Base-by-base conservation (phyloP, 2,113 vertebrate genomes). In the Engystomops pustulosus region DNA sequence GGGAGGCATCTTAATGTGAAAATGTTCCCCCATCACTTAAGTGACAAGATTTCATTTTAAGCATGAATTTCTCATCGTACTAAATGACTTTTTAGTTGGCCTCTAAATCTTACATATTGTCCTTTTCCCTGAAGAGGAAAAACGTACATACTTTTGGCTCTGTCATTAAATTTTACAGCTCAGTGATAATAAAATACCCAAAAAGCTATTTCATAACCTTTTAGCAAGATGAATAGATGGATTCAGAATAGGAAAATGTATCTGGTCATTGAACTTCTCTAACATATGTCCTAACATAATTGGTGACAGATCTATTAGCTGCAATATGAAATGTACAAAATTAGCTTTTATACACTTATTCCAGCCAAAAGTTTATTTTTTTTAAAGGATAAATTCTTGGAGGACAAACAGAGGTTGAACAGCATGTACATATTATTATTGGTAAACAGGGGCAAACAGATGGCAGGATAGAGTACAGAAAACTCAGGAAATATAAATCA, bases 141-240 rank as follows among this genome's bases (percentile, higher is more conserved):
- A 88, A 88, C 86, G 89, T 85, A 92, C 79, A 83, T 84, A 80
- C 36, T 83, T 69, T 88, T 87, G 83, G 80, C 70, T 88, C 79
- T 90, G 80, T 81, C 89, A 84, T 86, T 92, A 89, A 88, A 89
- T 92, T 91, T 91, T 93, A 91, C 75, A 89, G 85, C 86, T 88
- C 23, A 18, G 12, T 88, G 84, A 85, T 85, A 91, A 90, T 90
- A 92, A 91, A 92, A 90, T 89, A 90, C 87, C 89, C 89, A 89
- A 86, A 85, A 90, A 91, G 25, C 11, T 86, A 89, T 92, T 90
- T 91, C 84, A 88, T 88, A 80, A 86, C 83, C 85, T 91, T 91
- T 93, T 90, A 89, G 76, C 41, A 85, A 87, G 85, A 84, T 74
- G 84, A 88, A 83, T 90, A 84, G 85, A 89, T 88, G 90, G 85